Evolutionary conservation across 2,888 invertebrate genomes (phyloP).

Genomic region (Empis stercorea): DNA sequence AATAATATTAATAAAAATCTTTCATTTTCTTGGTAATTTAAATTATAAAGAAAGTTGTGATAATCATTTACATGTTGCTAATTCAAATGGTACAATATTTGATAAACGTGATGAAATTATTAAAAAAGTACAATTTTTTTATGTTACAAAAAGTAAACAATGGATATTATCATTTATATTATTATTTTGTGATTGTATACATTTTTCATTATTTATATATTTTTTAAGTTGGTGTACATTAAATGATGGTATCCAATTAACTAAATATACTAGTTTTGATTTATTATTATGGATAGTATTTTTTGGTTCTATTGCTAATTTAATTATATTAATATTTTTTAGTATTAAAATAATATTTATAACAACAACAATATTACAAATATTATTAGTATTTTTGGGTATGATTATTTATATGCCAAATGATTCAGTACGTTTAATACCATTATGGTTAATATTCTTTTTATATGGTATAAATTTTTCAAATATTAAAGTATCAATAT

Average conservation of each 20-base stretch:
- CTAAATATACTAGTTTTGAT: slow-evolving; percentile 17
- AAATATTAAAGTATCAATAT: slow-evolving; percentile 22
- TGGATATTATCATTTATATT: slow-evolving; percentile 26
- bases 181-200: slow-evolving; percentile 25
- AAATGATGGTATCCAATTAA: slow-evolving; percentile 22
- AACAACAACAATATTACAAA: slow-evolving; percentile 17
- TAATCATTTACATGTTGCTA: slow-evolving; percentile 27
- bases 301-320: slow-evolving; percentile 19
- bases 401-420: slow-evolving; percentile 22
- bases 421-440: slow-evolving; percentile 17
- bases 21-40: slow-evolving; percentile 24
- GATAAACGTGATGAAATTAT: slow-evolving; percentile 25
- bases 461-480: slow-evolving; percentile 26
- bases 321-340: slow-evolving; percentile 18
- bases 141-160: slow-evolving; percentile 28
- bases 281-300: slow-evolving; percentile 27
- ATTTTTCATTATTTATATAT: slow-evolving; percentile 27
- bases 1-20: slow-evolving; percentile 22
- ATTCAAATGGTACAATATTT: slow-evolving; percentile 28
- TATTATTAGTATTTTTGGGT: slow-evolving; percentile 21
- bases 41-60: slow-evolving; percentile 27
- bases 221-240: slow-evolving; percentile 28
- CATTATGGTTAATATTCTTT: slow-evolving; percentile 26
- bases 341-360: slow-evolving; percentile 28
- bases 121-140: slow-evolving; percentile 28